Evolutionary conservation across 2,113 vertebrate species (phyloP).

Genomic region (Cephalopterus ornatus): DNA sequence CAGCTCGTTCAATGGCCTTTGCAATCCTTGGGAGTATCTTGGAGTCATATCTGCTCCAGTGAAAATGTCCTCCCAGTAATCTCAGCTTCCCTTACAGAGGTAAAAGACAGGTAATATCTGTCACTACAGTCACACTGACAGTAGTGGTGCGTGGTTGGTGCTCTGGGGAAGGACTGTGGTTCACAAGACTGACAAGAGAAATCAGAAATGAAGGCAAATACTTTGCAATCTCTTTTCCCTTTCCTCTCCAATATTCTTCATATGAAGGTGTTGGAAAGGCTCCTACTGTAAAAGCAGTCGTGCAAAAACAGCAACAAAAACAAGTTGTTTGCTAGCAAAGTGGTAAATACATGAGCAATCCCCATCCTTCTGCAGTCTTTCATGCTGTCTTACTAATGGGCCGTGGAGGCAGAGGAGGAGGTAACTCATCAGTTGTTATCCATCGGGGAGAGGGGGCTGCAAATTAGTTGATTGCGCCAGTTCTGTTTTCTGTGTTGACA

Average conservation of each 20-base stretch:
- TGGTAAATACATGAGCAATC: background rate
- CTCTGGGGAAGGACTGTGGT: background rate
- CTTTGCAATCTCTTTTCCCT: background rate
- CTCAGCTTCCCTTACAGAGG: background rate
- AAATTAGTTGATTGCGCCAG: background rate
- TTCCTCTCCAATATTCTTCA: background rate
- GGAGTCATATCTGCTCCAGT: background rate
- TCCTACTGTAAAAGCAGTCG: background rate
- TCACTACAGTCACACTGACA: background rate
- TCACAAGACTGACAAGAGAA: background rate
- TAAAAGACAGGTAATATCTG: background rate
- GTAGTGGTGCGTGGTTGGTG: background rate
- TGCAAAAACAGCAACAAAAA: background rate
- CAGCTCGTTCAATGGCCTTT: background rate
- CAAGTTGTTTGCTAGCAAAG: background rate
- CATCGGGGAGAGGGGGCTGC: background rate
- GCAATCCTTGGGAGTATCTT: background rate
- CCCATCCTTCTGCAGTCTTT: background rate
- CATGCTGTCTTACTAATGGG: slow-evolving; percentile 24
- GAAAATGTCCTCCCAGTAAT: background rate
- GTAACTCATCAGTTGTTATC: slow-evolving; percentile 11
- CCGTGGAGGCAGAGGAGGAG: slow-evolving; percentile 20
- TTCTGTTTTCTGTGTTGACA: background rate
- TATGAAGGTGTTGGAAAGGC: background rate
- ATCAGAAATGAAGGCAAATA: background rate